Percentiles rank a stretch among this genome's conserved stretches.
phyloP scores from a whole-genome alignment of 2,888 invertebrate genomes.

The Microctonus brassicae region DNA sequence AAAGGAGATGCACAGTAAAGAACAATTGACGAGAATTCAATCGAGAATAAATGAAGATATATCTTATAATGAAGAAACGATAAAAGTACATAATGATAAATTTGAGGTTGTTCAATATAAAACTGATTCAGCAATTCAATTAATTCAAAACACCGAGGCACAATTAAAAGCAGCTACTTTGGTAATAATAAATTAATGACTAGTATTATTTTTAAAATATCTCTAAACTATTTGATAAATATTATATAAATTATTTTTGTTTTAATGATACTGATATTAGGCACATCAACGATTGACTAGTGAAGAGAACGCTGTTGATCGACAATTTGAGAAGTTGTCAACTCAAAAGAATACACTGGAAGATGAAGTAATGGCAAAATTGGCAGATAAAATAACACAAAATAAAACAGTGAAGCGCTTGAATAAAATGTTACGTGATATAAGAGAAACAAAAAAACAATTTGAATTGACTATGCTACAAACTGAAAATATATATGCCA shows the following conservation, averaged over 20 bases:
- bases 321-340: conserved; percentile 72
- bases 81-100: conserved; percentile 73
- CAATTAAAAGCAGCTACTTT: neutral
- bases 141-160: neutral
- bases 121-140: conserved; percentile 45
- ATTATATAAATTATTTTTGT: neutral
- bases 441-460: conserved; percentile 69
- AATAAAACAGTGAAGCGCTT: conserved; percentile 76
- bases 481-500: conserved; percentile 75
- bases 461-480: conserved; percentile 73
- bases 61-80: conserved; percentile 59
- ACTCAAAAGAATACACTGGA: conserved; percentile 76
- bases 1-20: conserved; percentile 79
- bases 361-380: conserved; percentile 74
- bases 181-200: neutral
- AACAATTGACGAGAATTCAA: conserved; percentile 75
- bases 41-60: conserved; percentile 74
- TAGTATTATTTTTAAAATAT: neutral
- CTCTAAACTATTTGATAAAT: neutral
- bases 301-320: conserved; percentile 68
- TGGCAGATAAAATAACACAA: conserved; percentile 79
- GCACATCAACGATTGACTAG: conserved; percentile 71
- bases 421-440: conserved; percentile 70
- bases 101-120: conserved; percentile 72
- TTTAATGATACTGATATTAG: conserved; percentile 59